Evolutionary conservation across 2,888 invertebrate species (phyloP).

Genomic region (Heliconius charithonia): DNA sequence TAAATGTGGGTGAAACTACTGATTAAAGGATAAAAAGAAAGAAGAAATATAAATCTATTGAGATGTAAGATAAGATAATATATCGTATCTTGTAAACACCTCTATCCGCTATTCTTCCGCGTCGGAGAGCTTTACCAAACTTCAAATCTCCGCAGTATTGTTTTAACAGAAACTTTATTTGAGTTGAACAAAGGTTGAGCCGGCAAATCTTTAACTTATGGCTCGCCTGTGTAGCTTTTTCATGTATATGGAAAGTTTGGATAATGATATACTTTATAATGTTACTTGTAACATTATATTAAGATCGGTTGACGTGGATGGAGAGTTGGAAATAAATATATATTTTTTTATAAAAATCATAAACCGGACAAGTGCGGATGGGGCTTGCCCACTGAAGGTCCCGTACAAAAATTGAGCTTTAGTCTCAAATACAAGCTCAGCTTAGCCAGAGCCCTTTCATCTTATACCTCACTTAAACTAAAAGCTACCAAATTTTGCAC

Average conservation of each 20-base stretch:
- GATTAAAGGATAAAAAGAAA: too few relatives aligned
- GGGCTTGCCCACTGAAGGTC: too few relatives aligned
- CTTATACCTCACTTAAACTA: too few relatives aligned
- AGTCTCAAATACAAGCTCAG: too few relatives aligned
- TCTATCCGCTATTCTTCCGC: conserved; percentile 25
- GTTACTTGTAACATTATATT: background rate
- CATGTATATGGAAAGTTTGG: conserved; percentile 7
- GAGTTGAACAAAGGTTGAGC: conserved; percentile 47
- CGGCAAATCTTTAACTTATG: conserved; percentile 46
- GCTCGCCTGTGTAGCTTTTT: conserved; percentile 19
- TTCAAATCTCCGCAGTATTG: conserved; percentile 50
- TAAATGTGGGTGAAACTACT: too few relatives aligned
- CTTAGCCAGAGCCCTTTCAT: too few relatives aligned
- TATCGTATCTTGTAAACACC: conserved; percentile 21
- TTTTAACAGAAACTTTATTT: conserved; percentile 48
- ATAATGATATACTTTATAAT: background rate
- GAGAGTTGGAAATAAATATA: too few relatives aligned
- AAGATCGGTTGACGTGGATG: background rate
- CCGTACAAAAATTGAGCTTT: too few relatives aligned
- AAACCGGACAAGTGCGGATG: too few relatives aligned
- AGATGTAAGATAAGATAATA: background rate
- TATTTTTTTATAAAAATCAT: too few relatives aligned
- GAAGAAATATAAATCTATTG: background rate
- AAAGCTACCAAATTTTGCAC: too few relatives aligned
- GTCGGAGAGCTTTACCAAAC: conserved; percentile 42